Conservation (phyloP, 2,888 invertebrate species). For the Stenodera caucasica region DNA sequence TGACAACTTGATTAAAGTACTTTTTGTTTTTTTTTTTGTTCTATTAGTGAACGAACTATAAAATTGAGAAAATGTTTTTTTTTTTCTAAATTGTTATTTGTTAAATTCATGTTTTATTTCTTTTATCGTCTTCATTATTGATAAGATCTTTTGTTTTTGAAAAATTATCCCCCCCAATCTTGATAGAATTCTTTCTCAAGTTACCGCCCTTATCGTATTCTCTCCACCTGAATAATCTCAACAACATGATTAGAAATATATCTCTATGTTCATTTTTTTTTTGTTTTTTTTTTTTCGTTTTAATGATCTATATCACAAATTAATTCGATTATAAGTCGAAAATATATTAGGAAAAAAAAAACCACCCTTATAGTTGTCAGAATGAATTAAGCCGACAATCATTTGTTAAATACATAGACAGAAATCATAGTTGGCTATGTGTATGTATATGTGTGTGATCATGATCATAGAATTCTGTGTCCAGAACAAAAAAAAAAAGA, state of each 20-base stretch:
- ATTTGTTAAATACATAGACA: too few species aligned
- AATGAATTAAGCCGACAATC: background rate
- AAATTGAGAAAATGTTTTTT: background rate
- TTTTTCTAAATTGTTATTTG: too few species aligned
- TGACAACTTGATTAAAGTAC: background rate
- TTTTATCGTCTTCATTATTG: background rate
- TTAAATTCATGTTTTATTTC: too few species aligned
- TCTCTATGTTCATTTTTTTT: too few species aligned
- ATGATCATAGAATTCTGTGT: background rate
- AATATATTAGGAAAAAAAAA: too few species aligned
- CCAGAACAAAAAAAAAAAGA: too few species aligned
- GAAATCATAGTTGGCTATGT: background rate
- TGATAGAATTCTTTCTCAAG: slow-evolving; percentile 17
- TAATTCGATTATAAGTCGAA: too few species aligned
- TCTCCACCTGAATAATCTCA: slow-evolving; percentile 14
- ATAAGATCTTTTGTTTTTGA: slow-evolving; percentile 3
- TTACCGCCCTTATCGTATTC: slow-evolving; percentile 26
- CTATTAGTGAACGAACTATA: background rate
- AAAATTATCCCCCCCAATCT: background rate
- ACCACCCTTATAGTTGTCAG: too few species aligned
- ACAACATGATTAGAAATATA: background rate
- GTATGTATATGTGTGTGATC: background rate
- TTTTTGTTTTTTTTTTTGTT: background rate
- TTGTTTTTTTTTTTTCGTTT: too few species aligned
- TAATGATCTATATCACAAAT: too few species aligned